Evolutionary conservation across 1,140 invertebrate genomes (phyloP).

Genomic region (Trialeurodes vaporariorum): DNA sequence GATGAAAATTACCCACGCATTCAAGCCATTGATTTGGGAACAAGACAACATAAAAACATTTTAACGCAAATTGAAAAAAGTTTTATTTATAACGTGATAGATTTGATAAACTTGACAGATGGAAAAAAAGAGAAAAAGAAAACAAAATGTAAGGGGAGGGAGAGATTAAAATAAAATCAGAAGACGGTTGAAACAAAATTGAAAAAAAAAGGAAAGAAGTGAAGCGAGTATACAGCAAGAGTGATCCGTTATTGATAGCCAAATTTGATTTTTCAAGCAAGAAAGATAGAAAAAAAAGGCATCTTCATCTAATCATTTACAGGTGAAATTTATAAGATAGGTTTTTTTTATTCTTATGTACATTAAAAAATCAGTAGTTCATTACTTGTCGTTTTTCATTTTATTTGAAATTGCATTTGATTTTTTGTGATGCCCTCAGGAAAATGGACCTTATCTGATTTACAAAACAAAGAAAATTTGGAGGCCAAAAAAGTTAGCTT

Average conservation of each 20-base stretch:
- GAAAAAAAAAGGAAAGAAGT: background rate
- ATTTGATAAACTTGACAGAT: background rate
- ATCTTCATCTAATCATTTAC: background rate
- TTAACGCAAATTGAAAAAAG: slow-evolving; percentile 1
- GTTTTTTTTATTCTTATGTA: too few species aligned
- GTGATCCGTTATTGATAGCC: background rate
- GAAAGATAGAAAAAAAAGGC: background rate
- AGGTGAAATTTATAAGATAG: background rate
- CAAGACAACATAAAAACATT: too few species aligned
- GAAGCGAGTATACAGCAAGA: background rate
- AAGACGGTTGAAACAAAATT: background rate
- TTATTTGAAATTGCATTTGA: too few species aligned
- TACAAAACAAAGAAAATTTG: too few species aligned
- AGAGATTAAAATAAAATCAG: background rate
- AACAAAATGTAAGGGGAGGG: background rate
- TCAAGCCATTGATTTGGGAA: too few species aligned
- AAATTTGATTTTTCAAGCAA: background rate
- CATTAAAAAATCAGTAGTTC: too few species aligned
- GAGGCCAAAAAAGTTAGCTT: too few species aligned
- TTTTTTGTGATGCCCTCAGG: too few species aligned
- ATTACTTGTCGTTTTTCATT: too few species aligned
- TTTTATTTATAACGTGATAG: background rate
- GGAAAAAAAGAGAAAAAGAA: background rate
- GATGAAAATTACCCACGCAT: too few species aligned
- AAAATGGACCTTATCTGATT: too few species aligned